phyloP scores from a whole-genome alignment of 2,888 invertebrate genomes.

The Syrista parreyssii region DNA sequence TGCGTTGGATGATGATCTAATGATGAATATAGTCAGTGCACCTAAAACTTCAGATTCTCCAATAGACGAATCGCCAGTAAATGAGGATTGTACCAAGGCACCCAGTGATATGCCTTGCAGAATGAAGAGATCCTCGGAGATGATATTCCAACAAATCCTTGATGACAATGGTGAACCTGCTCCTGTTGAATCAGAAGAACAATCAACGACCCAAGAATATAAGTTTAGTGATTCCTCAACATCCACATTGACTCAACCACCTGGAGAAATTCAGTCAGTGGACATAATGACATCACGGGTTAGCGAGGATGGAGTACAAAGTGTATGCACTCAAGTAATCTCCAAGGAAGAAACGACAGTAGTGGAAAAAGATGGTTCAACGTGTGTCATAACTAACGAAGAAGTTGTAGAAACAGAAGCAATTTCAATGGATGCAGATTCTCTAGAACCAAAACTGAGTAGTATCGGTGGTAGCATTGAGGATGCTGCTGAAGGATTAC shows the following conservation, averaged over 20 bases:
- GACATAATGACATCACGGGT: conserved; percentile 69
- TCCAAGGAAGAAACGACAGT: conserved; percentile 45
- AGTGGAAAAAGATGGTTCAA: neutral
- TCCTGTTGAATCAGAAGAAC: conserved; percentile 2
- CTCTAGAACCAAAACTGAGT: conserved; percentile 19
- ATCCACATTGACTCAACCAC: conserved; percentile 61
- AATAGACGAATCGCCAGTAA: conserved; percentile 44
- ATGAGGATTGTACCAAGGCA: conserved; percentile 60
- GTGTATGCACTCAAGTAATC: conserved; percentile 70
- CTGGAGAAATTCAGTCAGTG: conserved; percentile 65
- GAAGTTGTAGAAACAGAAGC: neutral
- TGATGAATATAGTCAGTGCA: conserved; percentile 37
- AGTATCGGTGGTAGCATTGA: neutral
- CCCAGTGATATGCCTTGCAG: conserved; percentile 72
- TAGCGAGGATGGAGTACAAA: conserved; percentile 67
- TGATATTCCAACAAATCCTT: conserved; percentile 82
- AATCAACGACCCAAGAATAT: conserved; percentile 19
- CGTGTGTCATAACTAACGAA: neutral
- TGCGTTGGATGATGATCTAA: conserved; percentile 62
- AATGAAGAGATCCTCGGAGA: conserved; percentile 92
- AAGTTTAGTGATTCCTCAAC: conserved; percentile 54
- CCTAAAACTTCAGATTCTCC: conserved; percentile 43
- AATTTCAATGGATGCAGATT: conserved; percentile 31
- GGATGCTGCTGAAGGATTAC: conserved; percentile 9
- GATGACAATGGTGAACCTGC: conserved; percentile 60